Conservation (phyloP, 2,797 vertebrate species). For the Molossus molossus region DNA sequence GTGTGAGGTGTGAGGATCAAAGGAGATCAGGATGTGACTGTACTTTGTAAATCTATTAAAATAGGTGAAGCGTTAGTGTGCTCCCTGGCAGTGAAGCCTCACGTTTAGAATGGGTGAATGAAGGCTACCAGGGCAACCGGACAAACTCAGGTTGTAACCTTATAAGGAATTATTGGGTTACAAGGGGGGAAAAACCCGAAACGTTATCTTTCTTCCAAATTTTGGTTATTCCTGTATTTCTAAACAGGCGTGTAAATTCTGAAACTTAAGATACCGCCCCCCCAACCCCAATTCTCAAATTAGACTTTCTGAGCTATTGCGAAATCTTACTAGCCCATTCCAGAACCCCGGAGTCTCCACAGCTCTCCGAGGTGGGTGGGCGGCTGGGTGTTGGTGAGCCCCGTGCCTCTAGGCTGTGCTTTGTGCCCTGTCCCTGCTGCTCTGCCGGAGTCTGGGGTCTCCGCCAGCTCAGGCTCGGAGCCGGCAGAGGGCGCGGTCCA, state of each 20-base stretch:
- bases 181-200: not conserved
- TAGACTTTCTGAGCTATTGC: constrained; percentile 66
- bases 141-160: constrained; percentile 79
- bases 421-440: not conserved
- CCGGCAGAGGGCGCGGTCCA: constrained; percentile 75
- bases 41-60: constrained; percentile 66
- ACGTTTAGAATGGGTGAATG: constrained; percentile 68
- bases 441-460: constrained; percentile 39
- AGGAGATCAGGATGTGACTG: constrained; percentile 32
- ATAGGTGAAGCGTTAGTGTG: constrained; percentile 75
- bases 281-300: constrained; percentile 64
- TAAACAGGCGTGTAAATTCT: constrained; percentile 71
- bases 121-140: constrained; percentile 11
- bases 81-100: constrained; percentile 66
- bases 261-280: constrained; percentile 61
- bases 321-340: constrained; percentile 58
- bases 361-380: not conserved
- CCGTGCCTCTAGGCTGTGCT: not conserved
- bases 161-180: constrained; percentile 80
- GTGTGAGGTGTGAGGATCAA: constrained; percentile 63
- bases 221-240: constrained; percentile 81
- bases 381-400: not conserved
- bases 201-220: constrained; percentile 50
- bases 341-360: not conserved
- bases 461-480: constrained; percentile 54